phyloP scores from a whole-genome alignment of 2,113 vertebrate species.

The Bubo blakistoni region DNA sequence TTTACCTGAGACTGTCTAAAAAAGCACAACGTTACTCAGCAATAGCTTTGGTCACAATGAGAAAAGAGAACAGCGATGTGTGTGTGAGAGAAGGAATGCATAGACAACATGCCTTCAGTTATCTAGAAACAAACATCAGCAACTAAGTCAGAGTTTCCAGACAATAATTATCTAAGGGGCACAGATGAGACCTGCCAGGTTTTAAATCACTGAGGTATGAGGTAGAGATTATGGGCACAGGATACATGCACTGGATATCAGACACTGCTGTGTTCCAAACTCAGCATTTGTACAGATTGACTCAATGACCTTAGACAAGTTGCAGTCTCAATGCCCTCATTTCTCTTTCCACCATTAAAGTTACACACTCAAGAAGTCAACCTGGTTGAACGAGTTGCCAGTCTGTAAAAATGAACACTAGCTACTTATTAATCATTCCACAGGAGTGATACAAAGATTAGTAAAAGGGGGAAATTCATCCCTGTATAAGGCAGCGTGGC shows the following conservation, averaged over 20 bases:
- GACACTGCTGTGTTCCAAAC: not conserved
- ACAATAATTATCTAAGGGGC: not conserved
- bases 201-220: slow-evolving; percentile 31
- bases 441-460: not conserved
- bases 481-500: accelerated
- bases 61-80: not conserved
- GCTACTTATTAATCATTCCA: not conserved
- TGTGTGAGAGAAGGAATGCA: not conserved
- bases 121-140: not conserved
- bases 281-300: not conserved
- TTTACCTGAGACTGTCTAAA: not conserved
- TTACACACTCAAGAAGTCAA: not conserved
- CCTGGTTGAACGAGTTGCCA: not conserved
- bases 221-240: not conserved
- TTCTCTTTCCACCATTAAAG: not conserved
- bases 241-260: not conserved
- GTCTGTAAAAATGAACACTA: not conserved
- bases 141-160: slow-evolving; percentile 28
- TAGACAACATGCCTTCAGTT: not conserved
- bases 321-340: not conserved
- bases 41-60: not conserved
- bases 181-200: not conserved
- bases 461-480: not conserved
- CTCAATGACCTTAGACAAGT: not conserved
- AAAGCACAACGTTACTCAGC: not conserved